Evolutionary conservation across 2,113 vertebrate species (phyloP), one percentile per base, ranked within the genome.

Genomic region (Scomber scombrus): DNA sequence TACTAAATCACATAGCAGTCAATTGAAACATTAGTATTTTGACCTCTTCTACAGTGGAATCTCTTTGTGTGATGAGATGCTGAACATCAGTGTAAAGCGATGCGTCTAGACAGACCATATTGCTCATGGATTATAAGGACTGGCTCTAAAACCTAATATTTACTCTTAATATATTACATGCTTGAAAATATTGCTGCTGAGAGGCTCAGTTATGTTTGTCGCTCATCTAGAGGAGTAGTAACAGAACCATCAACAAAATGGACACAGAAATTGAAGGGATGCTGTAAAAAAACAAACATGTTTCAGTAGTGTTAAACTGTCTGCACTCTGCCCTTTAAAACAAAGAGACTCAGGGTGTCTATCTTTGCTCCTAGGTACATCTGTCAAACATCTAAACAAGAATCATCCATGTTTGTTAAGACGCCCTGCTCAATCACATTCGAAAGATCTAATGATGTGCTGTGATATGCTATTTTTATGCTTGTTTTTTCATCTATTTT

Each of bases 391-490:
- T 0, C 16, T 50, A 2, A 23, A 21, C 47, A 51, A 26, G 31
- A 74, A 15, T 66, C 47, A 40, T 15, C 6, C 21, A 26, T 18
- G 71, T 71, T 68, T 63, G 5, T 49, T 67, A 52, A 64, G 50
- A 52, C 55, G 40, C n/a, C 16, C 45, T 15, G 14, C 18, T 54
- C 71, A 26, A 2, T 69, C 65, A 19, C 69, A 61, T 55, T 70
- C 11, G 69, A 14, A 49, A 54, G 3, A 76, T 43, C 14, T 12
- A 0, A 46, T 46, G 3, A 5, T 77, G 23, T 46, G 3, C 3
- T 77, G 23, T 71, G 23, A 71, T 45, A 3, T 21, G 16, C 50
- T 85, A 75, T 81, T 88, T 85, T 78, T 71, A 74, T 40, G 10
- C 68, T 57, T 21, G 13, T 51, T 11, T 46, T 31, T 15, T 21